Percentiles rank a stretch among this genome's conserved stretches.
Evolutionary conservation across 1,140 invertebrate species (phyloP).

Genomic region (Drosophila novamexicana): DNA sequence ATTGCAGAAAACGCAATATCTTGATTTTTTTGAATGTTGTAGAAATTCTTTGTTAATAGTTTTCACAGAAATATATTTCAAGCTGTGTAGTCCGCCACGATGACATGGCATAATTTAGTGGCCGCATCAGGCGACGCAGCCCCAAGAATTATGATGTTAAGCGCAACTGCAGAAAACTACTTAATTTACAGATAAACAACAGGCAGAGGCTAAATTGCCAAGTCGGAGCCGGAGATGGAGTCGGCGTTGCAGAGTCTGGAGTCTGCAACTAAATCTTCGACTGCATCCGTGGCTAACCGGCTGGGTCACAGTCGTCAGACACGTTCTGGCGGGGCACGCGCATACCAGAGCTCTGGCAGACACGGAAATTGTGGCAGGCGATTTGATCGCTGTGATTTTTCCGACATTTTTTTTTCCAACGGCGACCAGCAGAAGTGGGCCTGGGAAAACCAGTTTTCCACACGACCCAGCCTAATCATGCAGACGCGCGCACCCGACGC

Average conservation of each 20-base stretch:
- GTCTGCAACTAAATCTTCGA: constrained; percentile 24
- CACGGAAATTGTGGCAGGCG: constrained; percentile 18
- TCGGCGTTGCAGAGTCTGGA: constrained; percentile 18
- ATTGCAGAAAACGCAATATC: not conserved
- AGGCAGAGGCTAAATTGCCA: constrained; percentile 59
- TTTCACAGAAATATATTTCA: constrained; percentile 4
- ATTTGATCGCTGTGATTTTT: constrained; percentile 44
- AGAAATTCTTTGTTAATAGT: constrained; percentile 5
- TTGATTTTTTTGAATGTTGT: not conserved
- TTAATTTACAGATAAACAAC: constrained; percentile 71
- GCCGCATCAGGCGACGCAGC: constrained; percentile 37
- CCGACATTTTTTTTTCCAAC: constrained; percentile 53
- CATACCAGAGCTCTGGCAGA: constrained; percentile 51
- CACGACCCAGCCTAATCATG: constrained; percentile 60
- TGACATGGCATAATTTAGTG: constrained; percentile 68
- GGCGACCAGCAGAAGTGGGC: constrained; percentile 33
- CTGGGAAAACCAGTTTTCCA: constrained; percentile 63
- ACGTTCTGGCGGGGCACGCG: constrained; percentile 75
- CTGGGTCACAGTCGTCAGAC: constrained; percentile 72
- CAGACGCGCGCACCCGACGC: constrained; percentile 61
- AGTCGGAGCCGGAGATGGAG: constrained; percentile 29
- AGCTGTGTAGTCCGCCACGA: constrained; percentile 18
- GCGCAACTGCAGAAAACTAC: constrained; percentile 63
- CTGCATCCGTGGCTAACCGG: constrained; percentile 43
- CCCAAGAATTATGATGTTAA: constrained; percentile 74